Percentiles rank a stretch among this genome's conserved stretches.
phyloP scores from a whole-genome alignment of 2,888 invertebrate species.

The Scaptomyza flava region DNA sequence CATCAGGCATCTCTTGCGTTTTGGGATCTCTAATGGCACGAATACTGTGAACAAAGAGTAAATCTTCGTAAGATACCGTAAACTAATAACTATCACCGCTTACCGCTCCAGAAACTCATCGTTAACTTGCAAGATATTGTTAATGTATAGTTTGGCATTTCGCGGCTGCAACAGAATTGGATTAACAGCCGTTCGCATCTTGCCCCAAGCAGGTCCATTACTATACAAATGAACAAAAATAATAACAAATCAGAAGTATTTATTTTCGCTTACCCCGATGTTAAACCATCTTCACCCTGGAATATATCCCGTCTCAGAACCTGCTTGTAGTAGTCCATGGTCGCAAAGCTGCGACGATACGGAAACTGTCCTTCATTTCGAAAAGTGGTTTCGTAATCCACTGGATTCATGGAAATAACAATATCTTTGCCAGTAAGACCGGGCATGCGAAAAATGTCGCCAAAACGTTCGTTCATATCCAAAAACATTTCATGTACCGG shows the following conservation, averaged over 20 bases:
- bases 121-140: conserved; percentile 85
- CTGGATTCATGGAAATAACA: conserved; percentile 85
- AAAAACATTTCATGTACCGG: conserved; percentile 62
- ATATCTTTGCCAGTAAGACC: conserved; percentile 79
- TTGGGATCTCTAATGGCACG: conserved; percentile 73
- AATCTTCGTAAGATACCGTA: background rate
- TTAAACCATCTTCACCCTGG: conserved; percentile 64
- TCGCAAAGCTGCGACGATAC: conserved; percentile 81
- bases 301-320: conserved; percentile 61
- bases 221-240: conserved; percentile 71
- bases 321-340: conserved; percentile 83
- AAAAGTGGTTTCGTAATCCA: conserved; percentile 85
- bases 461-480: conserved; percentile 74
- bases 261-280: conserved; percentile 55
- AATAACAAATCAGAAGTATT: background rate
- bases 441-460: conserved; percentile 84
- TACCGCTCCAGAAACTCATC: conserved; percentile 82
- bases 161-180: conserved; percentile 88
- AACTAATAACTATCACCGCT: background rate
- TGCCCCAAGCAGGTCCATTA: conserved; percentile 88
- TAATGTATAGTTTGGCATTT: conserved; percentile 85
- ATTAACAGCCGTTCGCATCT: conserved; percentile 88
- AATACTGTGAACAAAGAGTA: conserved; percentile 75
- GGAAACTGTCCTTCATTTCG: conserved; percentile 85
- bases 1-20: conserved; percentile 82